phyloP scores from a whole-genome alignment of 2,888 invertebrate genomes.

The Synanthedon tipuliformis region DNA sequence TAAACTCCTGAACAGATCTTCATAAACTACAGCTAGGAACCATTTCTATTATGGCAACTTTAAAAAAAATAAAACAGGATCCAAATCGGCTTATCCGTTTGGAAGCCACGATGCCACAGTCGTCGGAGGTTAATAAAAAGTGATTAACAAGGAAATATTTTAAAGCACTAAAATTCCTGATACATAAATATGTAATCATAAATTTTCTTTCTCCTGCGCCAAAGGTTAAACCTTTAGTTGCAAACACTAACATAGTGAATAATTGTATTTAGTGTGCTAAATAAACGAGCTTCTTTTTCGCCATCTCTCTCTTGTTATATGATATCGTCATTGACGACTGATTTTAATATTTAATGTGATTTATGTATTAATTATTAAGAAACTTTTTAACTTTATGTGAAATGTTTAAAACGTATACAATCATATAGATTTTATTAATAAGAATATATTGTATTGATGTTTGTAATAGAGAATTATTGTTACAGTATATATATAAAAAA shows the following conservation, averaged over 20 bases:
- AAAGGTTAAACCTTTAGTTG: background rate
- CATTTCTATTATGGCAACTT: no score
- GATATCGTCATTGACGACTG: slow-evolving; percentile 55
- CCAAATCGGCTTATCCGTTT: no score
- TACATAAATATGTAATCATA: no score
- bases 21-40: no score
- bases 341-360: slow-evolving; percentile 56
- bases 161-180: no score
- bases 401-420: slow-evolving; percentile 42
- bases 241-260: background rate
- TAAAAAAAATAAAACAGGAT: no score
- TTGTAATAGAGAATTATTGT: slow-evolving; percentile 14
- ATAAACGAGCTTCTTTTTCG: slow-evolving; percentile 24
- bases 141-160: no score
- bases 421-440: slow-evolving; percentile 27
- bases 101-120: no score
- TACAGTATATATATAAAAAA: no score
- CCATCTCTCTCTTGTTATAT: background rate
- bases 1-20: no score
- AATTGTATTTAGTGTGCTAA: background rate
- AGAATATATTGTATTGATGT: slow-evolving; percentile 33
- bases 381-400: slow-evolving; percentile 41
- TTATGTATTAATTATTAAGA: slow-evolving; percentile 18
- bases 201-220: no score
- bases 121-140: no score